Conservation (phyloP, 2,888 invertebrate genomes). For the Cataglyphis albicans region DNA sequence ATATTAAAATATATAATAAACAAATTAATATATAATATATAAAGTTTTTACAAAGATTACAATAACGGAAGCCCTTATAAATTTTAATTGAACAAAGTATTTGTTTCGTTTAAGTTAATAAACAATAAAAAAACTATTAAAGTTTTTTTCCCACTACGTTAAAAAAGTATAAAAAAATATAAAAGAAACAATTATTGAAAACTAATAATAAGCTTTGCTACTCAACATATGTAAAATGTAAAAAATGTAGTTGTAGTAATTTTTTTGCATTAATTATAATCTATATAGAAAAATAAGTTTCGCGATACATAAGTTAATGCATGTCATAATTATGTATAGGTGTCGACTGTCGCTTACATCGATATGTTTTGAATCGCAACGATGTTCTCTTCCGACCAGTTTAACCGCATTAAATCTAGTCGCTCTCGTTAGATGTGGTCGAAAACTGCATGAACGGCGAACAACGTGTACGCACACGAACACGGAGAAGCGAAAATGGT, state of each 20-base stretch:
- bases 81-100: not conserved
- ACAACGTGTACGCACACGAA: slow-evolving; percentile 20
- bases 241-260: not conserved
- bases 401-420: not conserved
- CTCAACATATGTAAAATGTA: not conserved
- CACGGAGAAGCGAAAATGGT: slow-evolving; percentile 19
- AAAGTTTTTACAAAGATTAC: not conserved
- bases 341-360: not conserved
- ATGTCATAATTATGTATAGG: not conserved
- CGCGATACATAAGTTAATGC: not conserved
- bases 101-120: not conserved
- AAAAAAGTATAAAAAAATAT: not conserved
- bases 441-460: slow-evolving; percentile 61
- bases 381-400: not conserved
- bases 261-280: not conserved
- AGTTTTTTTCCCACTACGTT: not conserved
- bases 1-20: not conserved
- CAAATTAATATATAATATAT: not conserved
- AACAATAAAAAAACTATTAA: not conserved
- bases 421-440: slow-evolving; percentile 49
- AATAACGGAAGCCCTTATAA: not conserved
- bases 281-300: not conserved
- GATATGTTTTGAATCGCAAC: not conserved
- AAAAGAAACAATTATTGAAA: not conserved
- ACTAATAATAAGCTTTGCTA: not conserved